Conservation (phyloP, 2,113 vertebrate species). For the Myotis davidii region DNA sequence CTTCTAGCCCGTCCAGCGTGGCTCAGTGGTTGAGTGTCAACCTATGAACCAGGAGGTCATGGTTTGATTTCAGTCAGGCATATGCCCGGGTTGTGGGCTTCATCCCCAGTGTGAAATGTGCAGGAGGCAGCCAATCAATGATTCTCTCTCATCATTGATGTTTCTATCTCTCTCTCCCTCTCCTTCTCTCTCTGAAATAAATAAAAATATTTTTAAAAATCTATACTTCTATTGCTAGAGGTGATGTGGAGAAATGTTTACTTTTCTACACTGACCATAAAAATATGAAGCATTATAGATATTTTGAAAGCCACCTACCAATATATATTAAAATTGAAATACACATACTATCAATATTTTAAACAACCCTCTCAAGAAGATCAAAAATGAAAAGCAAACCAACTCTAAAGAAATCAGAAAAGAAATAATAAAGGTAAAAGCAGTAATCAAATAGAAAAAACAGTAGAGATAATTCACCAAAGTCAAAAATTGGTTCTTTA, state of each 20-base stretch:
- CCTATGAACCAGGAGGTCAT: too few relatives aligned
- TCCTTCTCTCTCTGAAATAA: too few relatives aligned
- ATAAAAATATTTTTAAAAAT: slow-evolving; percentile 38
- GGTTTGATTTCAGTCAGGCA: too few relatives aligned
- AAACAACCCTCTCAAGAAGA: background rate
- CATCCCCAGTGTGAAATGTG: too few relatives aligned
- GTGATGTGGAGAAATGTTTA: background rate
- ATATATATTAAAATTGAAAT: background rate
- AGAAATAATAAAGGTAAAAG: background rate
- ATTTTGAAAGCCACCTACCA: slow-evolving; percentile 32
- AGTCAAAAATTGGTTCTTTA: background rate
- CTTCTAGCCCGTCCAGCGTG: background rate
- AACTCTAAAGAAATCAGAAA: slow-evolving; percentile 36
- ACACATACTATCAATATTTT: background rate
- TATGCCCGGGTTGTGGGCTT: too few relatives aligned
- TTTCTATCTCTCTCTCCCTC: too few relatives aligned
- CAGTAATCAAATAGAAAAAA: background rate
- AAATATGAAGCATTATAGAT: background rate
- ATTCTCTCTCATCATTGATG: too few relatives aligned
- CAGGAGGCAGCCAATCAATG: too few relatives aligned
- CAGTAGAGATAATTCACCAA: background rate
- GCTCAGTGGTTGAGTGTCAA: too few relatives aligned
- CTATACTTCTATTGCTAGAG: background rate
- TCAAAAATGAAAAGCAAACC: slow-evolving; percentile 7
- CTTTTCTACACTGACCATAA: background rate